Conservation (phyloP, 92 coral and sea anemone genomes). For the Epizoanthus scotinus region DNA sequence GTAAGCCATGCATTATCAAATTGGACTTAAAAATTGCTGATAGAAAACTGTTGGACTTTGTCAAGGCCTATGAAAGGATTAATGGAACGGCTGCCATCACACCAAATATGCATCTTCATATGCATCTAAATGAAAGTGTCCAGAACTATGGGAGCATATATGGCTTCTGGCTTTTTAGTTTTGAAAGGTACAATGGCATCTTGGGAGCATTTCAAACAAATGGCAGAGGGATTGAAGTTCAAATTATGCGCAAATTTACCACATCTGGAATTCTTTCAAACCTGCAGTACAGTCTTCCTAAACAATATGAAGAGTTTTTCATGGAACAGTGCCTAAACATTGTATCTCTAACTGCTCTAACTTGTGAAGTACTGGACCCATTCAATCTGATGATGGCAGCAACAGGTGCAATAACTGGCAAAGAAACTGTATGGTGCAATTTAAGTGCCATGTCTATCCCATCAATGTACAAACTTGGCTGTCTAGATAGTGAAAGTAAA, state of each 20-base stretch:
- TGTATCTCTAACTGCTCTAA: too few species aligned
- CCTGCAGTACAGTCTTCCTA: conserved; percentile 19
- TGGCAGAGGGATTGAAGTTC: conserved; percentile 55
- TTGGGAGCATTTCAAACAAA: conserved; percentile 54
- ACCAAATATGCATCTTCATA: conserved; percentile 56
- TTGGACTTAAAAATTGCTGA: conserved; percentile 15
- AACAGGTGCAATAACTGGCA: too few species aligned
- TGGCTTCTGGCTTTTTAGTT: conserved; percentile 73
- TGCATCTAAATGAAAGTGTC: conserved; percentile 39
- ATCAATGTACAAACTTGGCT: conserved; percentile 26
- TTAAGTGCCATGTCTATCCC: conserved; percentile 11
- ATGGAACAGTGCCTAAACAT: background rate
- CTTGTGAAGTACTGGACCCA: too few species aligned
- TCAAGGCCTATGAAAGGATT: conserved; percentile 25
- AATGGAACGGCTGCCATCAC: conserved; percentile 36
- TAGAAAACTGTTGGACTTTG: conserved; percentile 30
- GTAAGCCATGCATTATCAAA: conserved; percentile 11
- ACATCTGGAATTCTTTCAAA: conserved; percentile 35
- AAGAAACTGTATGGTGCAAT: background rate
- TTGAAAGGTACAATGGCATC: conserved; percentile 67
- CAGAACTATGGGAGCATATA: conserved; percentile 57
- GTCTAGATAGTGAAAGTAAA: conserved; percentile 37
- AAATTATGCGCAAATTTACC: conserved; percentile 53
- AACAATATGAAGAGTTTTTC: conserved; percentile 29
- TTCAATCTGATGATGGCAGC: too few species aligned